These are phyloP conservation scores for Conus betulinus DNA, from an alignment of 1,140 invertebrate genomes.

Conservation along the genomic window DNA sequence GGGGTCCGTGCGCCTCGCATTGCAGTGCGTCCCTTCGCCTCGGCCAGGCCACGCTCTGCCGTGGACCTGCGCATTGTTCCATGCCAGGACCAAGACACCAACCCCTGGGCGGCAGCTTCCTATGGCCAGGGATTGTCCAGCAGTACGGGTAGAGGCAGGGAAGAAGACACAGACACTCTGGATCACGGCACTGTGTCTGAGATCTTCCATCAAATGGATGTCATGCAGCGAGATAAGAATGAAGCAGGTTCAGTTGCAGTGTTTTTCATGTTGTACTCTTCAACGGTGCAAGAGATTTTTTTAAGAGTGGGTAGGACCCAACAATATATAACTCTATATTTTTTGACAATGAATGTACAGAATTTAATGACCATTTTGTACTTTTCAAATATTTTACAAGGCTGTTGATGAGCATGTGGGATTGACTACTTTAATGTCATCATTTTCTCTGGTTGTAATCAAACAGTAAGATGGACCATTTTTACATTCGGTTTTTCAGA, in stretches of 20 bases:
- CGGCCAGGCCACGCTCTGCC: conserved; percentile 28
- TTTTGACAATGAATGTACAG: no score
- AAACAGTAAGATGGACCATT: no score
- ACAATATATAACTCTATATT: no score
- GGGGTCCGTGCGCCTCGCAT: neutral
- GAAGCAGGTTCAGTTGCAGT: conserved; percentile 6
- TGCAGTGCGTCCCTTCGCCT: neutral
- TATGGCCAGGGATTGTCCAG: conserved; percentile 21
- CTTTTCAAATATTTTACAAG: no score
- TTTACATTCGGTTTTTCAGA: no score
- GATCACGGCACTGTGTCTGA: conserved; percentile 44
- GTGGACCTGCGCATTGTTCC: conserved; percentile 46
- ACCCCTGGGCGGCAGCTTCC: conserved; percentile 11
- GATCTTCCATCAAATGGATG: conserved; percentile 58
- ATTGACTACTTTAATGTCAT: no score
- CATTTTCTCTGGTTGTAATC: no score
- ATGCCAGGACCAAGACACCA: conserved; percentile 41
- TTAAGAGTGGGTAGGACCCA: no score
- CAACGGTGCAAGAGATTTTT: no score
- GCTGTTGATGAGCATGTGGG: no score
- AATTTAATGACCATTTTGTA: no score
- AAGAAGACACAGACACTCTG: conserved; percentile 32
- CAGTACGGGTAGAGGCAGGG: conserved; percentile 21
- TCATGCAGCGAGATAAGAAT: conserved; percentile 54
- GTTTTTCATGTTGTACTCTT: no score